A percentile compares a stretch with the other conserved stretches of the same genome.
phyloP scores from a whole-genome alignment of 2,888 invertebrate species.

The Petrophora chlorosata region DNA sequence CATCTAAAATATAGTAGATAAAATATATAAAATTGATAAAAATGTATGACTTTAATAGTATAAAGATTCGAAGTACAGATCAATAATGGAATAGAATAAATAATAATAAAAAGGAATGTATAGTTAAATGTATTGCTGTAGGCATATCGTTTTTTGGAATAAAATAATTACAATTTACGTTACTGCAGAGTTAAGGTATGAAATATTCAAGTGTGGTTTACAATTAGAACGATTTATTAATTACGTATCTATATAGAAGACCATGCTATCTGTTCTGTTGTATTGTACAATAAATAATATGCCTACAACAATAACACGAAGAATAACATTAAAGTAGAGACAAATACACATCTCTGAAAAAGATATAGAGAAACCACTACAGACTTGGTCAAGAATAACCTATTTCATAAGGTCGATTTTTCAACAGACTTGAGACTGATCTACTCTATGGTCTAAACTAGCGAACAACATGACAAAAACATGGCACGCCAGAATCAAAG shows the following conservation, averaged over 20 bases:
- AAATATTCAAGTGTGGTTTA: no score
- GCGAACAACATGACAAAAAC: not conserved
- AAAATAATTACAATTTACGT: no score
- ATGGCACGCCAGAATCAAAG: not conserved
- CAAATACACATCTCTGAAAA: not conserved
- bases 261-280: no score
- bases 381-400: constrained; percentile 23
- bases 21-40: constrained; percentile 38
- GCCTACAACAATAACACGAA: no score
- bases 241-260: no score
- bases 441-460: no score
- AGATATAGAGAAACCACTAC: constrained; percentile 16
- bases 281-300: no score
- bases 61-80: constrained; percentile 57
- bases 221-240: no score
- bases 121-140: constrained; percentile 12
- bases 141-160: no score
- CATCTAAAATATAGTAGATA: constrained; percentile 39
- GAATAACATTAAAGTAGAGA: no score
- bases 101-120: constrained; percentile 37
- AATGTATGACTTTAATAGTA: constrained; percentile 20
- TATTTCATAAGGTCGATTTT: constrained; percentile 11
- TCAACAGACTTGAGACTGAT: no score
- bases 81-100: constrained; percentile 36
- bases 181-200: no score